Evolutionary conservation across 2,888 invertebrate species (phyloP), one percentile per base, ranked within the genome.

Genomic region (Agrotis clavis): DNA sequence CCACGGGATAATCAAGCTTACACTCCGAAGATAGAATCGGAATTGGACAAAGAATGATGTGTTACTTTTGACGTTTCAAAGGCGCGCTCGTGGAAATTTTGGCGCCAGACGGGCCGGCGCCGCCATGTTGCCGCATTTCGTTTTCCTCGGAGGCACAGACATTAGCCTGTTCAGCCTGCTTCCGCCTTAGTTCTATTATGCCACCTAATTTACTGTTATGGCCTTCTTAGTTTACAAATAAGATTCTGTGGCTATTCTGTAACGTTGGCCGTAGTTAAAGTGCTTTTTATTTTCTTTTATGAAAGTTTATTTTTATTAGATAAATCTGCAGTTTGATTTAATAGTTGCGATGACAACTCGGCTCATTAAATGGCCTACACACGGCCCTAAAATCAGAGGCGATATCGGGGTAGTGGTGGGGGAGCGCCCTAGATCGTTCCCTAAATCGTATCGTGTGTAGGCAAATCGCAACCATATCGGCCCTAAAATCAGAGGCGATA

Each of bases 31-130:
- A 7, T 56, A 78, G 54, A 72, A 30, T 50, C 21, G 4, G 65
- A 51, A 68, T 79, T 71, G 3, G 0, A 25, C 19, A 60, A 51
- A 4, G 0, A 0, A 18, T 1, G 19, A 41, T 61, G 45, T 30
- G 62, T 53, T 47, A 73, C 82, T 81, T 90, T 61, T 18, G 81
- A 63, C 88, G 56, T 90, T 92, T 83, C 11, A 1, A 68, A 73
- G 90, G 88, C 89, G 88, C 86, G 77, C 19, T 48, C 21, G 57
- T 71, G 85, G 86, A 88, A 89, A 90, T 87, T 87, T 90, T 89
- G 94, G 94, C 94, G 94, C 92, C 94, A 92, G 92, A 90, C 92
- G 66, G 93, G 76, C 91, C 85, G 94, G 82, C 94, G 94, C 92
- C 94, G 94, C 94, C 94, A 93, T 92, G 63, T 92, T 93, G 91